Conservation (phyloP, 2,888 invertebrate genomes). For the Thyatira batis region DNA sequence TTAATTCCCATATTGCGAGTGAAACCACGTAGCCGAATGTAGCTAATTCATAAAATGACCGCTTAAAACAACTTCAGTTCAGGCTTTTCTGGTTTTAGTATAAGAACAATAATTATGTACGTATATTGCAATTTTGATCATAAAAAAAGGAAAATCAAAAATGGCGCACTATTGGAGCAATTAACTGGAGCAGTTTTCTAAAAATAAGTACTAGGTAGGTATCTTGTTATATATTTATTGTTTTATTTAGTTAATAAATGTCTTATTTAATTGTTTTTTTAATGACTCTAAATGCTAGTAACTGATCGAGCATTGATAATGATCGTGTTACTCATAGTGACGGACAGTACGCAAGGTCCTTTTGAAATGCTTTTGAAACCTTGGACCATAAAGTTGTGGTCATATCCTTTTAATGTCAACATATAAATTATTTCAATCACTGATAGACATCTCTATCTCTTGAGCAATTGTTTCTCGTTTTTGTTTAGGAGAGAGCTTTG, state of each 20-base stretch:
- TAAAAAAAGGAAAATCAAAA: not conserved
- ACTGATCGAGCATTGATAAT: slow-evolving; percentile 2
- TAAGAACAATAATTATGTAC: too few relatives aligned
- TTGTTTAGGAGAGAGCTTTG: not conserved
- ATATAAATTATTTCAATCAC: slow-evolving; percentile 10
- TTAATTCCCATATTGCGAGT: too few relatives aligned
- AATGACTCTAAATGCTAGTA: not conserved
- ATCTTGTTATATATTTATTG: not conserved
- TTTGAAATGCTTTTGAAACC: slow-evolving; percentile 12
- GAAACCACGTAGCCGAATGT: too few relatives aligned
- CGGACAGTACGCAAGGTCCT: slow-evolving; percentile 17
- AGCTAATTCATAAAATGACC: too few relatives aligned
- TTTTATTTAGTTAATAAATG: not conserved
- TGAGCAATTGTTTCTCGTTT: not conserved
- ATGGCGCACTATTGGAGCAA: not conserved
- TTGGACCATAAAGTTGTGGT: slow-evolving; percentile 8
- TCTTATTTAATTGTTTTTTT: not conserved
- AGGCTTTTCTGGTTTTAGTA: too few relatives aligned
- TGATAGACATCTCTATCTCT: not conserved
- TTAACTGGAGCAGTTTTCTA: not conserved
- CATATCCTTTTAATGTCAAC: slow-evolving; percentile 12
- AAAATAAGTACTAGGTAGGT: not conserved
- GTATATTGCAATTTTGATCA: too few relatives aligned
- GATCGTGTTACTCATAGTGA: slow-evolving; percentile 3
- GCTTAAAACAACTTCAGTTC: too few relatives aligned